A percentile compares a stretch with the other conserved stretches of the same genome.
Evolutionary conservation across 2,888 invertebrate genomes (phyloP).

Genomic region (Metallyticus violacea): DNA sequence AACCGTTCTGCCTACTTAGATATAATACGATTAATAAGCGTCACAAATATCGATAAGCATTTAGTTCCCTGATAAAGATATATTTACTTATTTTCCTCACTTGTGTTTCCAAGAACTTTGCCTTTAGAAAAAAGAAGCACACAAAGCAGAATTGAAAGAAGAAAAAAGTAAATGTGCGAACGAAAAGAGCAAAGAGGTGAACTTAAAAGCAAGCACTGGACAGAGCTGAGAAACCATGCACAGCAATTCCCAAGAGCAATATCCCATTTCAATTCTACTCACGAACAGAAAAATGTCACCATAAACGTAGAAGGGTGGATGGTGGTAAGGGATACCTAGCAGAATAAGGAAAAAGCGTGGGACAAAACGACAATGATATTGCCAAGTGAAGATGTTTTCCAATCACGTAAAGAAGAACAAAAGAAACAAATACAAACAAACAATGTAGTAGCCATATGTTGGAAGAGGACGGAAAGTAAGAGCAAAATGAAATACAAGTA

Average conservation of each 20-base stretch:
- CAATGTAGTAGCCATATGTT: background rate
- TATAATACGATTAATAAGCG: too few relatives aligned
- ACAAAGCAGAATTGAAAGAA: background rate
- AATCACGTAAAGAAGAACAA: conserved; percentile 11
- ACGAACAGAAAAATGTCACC: conserved; percentile 24
- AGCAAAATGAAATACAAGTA: background rate
- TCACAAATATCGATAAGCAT: too few relatives aligned
- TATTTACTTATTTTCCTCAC: background rate
- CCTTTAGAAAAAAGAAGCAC: background rate
- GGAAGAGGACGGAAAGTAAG: background rate
- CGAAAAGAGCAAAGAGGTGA: background rate
- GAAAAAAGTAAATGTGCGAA: background rate
- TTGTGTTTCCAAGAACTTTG: background rate
- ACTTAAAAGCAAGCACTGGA: background rate
- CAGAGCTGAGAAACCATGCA: background rate
- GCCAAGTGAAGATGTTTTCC: conserved; percentile 2
- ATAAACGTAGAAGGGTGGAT: conserved; percentile 7
- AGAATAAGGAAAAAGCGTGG: too few relatives aligned
- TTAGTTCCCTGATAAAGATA: background rate
- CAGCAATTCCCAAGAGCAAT: conserved; percentile 21
- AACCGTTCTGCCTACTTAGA: too few relatives aligned
- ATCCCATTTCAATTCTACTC: conserved; percentile 24
- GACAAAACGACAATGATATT: conserved; percentile 13
- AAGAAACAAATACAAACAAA: conserved; percentile 5
- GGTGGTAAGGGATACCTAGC: background rate